phyloP scores from a whole-genome alignment of 2,113 vertebrate genomes.

The Otolemur garnettii region DNA sequence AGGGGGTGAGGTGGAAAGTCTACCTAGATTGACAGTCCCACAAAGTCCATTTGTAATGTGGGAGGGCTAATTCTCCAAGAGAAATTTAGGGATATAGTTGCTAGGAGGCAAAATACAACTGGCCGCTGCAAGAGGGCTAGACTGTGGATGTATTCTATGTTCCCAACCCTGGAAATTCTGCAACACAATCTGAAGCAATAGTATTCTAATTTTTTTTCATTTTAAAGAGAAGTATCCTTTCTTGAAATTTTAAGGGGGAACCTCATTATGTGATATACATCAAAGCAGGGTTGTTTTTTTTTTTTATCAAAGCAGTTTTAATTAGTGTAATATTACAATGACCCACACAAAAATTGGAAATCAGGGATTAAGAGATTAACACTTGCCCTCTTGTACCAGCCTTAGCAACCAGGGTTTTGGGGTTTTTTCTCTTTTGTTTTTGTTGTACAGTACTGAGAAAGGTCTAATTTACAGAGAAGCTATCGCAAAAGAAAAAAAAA shows the following conservation, averaged over 20 bases:
- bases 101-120: background rate
- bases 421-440: background rate
- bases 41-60: background rate
- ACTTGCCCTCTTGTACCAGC: background rate
- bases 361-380: background rate
- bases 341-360: background rate
- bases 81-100: background rate
- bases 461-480: background rate
- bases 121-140: background rate
- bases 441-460: background rate
- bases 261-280: background rate
- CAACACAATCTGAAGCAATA: background rate
- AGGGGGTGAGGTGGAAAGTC: no score
- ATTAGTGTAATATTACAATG: background rate
- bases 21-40: background rate
- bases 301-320: background rate
- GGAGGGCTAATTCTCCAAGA: background rate
- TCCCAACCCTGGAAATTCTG: background rate
- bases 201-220: background rate
- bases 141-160: background rate
- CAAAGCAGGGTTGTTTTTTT: background rate
- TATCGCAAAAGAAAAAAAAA: background rate
- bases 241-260: slow-evolving; percentile 22
- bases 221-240: background rate
- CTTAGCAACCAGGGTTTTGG: background rate